phyloP scores from a whole-genome alignment of 2,888 invertebrate genomes.

The Andricus curvator region DNA sequence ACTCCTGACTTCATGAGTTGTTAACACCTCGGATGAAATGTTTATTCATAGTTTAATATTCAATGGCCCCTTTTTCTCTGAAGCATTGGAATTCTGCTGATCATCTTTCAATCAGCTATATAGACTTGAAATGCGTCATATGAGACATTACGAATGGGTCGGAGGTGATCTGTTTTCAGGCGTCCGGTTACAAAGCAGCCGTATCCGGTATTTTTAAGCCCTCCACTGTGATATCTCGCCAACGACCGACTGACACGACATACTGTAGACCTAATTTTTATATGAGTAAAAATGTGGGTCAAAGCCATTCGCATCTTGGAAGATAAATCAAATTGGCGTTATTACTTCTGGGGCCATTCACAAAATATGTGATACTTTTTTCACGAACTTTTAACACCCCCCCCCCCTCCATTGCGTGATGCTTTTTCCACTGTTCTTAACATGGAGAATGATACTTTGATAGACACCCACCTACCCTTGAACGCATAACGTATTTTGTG shows the following conservation, averaged over 20 bases:
- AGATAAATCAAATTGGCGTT: background rate
- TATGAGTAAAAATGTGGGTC: background rate
- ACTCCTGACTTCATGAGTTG: no score
- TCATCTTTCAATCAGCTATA: conserved; percentile 3
- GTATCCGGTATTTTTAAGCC: conserved; percentile 31
- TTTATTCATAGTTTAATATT: background rate
- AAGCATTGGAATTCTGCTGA: background rate
- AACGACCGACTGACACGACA: conserved; percentile 24
- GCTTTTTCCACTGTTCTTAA: no score
- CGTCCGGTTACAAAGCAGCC: conserved; percentile 38
- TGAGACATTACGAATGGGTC: conserved; percentile 24
- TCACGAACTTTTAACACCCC: no score
- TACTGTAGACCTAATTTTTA: conserved; percentile 4
- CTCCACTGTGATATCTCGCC: conserved; percentile 8
- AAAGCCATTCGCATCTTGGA: background rate
- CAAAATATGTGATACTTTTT: no score
- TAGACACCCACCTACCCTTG: no score
- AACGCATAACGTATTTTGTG: no score
- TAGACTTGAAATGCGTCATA: conserved; percentile 6
- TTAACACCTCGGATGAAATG: no score
- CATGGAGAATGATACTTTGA: no score
- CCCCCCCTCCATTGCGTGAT: no score
- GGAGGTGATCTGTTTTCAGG: conserved; percentile 32
- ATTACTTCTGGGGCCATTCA: no score
- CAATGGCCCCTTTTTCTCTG: background rate